A percentile compares a stretch with the other conserved stretches of the same genome.
Conservation (phyloP, 2,888 invertebrate species). For the Minunthozetes semirufus region DNA sequence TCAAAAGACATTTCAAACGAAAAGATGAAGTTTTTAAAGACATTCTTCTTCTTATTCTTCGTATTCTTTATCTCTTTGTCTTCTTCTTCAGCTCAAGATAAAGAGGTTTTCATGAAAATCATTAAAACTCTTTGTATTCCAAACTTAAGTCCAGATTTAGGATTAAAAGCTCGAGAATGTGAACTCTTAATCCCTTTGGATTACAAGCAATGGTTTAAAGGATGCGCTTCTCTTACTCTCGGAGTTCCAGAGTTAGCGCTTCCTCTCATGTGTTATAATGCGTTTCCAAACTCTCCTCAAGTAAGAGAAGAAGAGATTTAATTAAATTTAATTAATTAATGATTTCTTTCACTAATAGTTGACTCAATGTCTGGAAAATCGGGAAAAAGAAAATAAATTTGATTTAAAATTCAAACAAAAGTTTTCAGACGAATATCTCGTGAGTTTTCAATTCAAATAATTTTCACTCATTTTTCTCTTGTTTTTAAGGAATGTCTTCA, state of each 20-base stretch:
- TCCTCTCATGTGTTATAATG: neutral
- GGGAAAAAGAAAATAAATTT: no score
- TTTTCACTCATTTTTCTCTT: neutral
- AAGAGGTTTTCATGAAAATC: neutral
- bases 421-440: neutral
- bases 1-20: neutral
- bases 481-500: neutral
- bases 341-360: neutral
- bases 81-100: neutral
- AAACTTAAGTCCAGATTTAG: no score
- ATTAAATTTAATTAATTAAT: neutral
- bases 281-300: neutral
- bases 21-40: neutral
- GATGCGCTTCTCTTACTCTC: neutral
- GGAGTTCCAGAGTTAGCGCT: neutral
- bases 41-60: no score
- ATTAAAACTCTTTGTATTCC: neutral
- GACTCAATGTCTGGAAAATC: neutral
- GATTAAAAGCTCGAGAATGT: no score
- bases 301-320: neutral
- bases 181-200: neutral
- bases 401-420: no score
- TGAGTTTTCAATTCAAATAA: neutral
- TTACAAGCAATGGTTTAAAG: neutral
- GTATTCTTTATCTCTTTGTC: neutral